These are phyloP conservation scores for Tipula lateralis DNA, from an alignment of 2,888 invertebrate genomes.

Conservation along the genomic window DNA sequence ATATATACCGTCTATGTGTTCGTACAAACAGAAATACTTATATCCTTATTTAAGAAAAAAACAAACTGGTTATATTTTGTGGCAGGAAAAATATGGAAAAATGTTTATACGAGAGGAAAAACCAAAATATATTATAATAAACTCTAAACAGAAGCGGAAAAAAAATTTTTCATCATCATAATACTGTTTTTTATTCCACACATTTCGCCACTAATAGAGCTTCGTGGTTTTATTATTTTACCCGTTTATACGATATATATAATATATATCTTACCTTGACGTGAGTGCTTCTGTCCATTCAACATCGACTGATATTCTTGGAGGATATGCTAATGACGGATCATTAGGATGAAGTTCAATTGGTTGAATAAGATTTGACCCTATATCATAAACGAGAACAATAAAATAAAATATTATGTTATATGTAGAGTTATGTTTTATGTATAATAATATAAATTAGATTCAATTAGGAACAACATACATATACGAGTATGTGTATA, in stretches of 20 bases:
- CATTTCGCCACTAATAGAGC: neutral
- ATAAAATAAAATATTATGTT: neutral
- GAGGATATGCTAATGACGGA: conserved; percentile 33
- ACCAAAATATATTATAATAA: neutral
- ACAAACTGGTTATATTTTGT: neutral
- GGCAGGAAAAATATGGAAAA: conserved; percentile 8
- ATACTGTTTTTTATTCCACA: neutral
- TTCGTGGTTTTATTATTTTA: neutral
- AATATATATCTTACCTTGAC: conserved; percentile 49
- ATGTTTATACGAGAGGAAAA: neutral
- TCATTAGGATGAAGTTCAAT: conserved; percentile 34
- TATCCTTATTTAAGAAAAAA: neutral
- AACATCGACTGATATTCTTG: conserved; percentile 54
- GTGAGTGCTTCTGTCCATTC: conserved; percentile 75
- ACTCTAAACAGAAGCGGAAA: neutral
- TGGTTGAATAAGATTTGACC: conserved; percentile 32
- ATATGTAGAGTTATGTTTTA: conserved; percentile 13
- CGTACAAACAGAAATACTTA: neutral
- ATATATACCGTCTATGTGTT: neutral
- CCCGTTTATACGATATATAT: neutral
- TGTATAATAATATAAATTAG: neutral
- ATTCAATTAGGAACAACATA: neutral
- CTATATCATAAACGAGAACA: neutral
- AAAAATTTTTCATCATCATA: conserved; percentile 12
- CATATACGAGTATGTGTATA: neutral